These are phyloP conservation scores for Asteroscopus sphinx DNA, from an alignment of 2,888 invertebrate species.

Conservation along the genomic window DNA sequence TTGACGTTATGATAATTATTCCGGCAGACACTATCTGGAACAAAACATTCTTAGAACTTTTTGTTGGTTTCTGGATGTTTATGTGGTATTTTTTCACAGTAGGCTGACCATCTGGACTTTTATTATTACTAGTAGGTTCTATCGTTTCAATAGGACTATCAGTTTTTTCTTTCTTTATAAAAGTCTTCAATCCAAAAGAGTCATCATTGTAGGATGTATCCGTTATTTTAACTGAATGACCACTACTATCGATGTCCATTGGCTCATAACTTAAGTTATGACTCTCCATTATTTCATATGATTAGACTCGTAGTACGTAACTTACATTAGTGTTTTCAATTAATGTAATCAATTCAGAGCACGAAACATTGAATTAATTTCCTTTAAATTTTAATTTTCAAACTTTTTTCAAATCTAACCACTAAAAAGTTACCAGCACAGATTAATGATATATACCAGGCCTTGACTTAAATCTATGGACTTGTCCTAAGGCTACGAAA, in stretches of 20 bases:
- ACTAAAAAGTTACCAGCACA: too few species aligned
- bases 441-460: too few species aligned
- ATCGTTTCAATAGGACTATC: slow-evolving; percentile 6
- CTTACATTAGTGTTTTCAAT: slow-evolving; percentile 3
- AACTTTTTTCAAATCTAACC: slow-evolving; percentile 45
- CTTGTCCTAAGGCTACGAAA: too few species aligned
- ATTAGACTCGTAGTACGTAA: background rate
- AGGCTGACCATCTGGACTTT: slow-evolving; percentile 16
- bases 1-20: slow-evolving; percentile 62
- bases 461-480: too few species aligned
- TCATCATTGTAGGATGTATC: slow-evolving; percentile 74
- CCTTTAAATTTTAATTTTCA: too few species aligned
- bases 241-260: slow-evolving; percentile 83
- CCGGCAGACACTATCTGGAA: slow-evolving; percentile 49
- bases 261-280: slow-evolving; percentile 75
- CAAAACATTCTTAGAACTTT: slow-evolving; percentile 28
- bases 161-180: slow-evolving; percentile 12
- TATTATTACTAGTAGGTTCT: slow-evolving; percentile 2
- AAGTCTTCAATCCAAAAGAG: slow-evolving; percentile 24
- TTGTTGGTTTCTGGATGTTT: slow-evolving; percentile 53
- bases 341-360: too few species aligned
- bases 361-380: too few species aligned
- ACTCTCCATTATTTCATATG: slow-evolving; percentile 54
- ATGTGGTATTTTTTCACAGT: slow-evolving; percentile 69
- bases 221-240: slow-evolving; percentile 72